Evolutionary conservation across 1,140 invertebrate species (phyloP), one percentile per base, ranked within the genome.

Genomic region (Helicoverpa armigera): DNA sequence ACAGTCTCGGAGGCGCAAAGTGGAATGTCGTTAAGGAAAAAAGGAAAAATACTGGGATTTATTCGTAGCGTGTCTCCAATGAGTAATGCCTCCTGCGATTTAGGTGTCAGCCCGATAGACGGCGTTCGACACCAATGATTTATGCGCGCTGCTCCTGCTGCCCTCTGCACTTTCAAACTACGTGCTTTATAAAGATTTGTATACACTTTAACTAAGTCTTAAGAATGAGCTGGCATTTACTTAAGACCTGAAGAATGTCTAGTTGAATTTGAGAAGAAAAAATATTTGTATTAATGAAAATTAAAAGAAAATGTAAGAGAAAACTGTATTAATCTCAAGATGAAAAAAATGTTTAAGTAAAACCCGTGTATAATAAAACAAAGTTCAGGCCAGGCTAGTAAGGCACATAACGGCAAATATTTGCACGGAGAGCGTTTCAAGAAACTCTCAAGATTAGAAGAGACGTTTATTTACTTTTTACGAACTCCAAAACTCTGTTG

Each of bases 21-120:
- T 78, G 76, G 70, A 78, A 82, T 82, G 81, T 69, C 73, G 63
- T 81, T 76, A 77, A 78, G 70, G 76, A 80, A 81, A 83, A 77
- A 67, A 65, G 61, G 78, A 79, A 83, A 84, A 82, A 80, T 82
- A 84, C 74, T 73, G 79, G 79, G 79, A 79, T 80, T 83, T 81
- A 79, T 86, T 81, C 70, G 67, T 29, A 67, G 70, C 72, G 80
- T 82, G 81, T 83, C 80, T 70, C 85, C 83, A 83, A 85, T 86
- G 86, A 88, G 74, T 85, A 86, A 86, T 86, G 85, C 80, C 82
- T 83, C 77, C 63, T 70, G 81, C 82, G 86, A 86, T 86, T 88
- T 85, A 78, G 81, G 73, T 85, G 83, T 83, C 85, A 86, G 79
- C 69, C 76, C 81, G 82, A 85, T 85, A 83, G 86, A 84, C 79